These are phyloP conservation scores for Percopsis transmontana DNA, from an alignment of 2,113 vertebrate genomes.

Conservation along the genomic window DNA sequence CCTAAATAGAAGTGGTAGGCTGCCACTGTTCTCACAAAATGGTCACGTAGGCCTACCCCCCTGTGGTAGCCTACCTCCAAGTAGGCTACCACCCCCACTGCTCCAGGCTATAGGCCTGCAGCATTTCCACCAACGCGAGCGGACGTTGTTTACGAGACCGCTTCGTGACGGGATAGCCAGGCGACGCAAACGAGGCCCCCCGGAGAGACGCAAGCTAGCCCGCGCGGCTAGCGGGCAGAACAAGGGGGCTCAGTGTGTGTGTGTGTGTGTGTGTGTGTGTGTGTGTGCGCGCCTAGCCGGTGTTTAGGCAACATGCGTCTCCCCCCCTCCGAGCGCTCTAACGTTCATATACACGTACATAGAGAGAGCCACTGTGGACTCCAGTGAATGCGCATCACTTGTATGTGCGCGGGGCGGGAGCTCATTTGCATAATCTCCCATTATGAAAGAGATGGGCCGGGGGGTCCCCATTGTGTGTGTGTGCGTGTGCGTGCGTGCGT, in stretches of 20 bases:
- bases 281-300: neutral
- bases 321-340: constrained; percentile 11
- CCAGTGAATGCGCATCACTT: constrained; percentile 64
- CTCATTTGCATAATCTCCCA: constrained; percentile 76
- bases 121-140: too few species aligned
- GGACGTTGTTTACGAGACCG: too few species aligned
- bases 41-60: too few species aligned
- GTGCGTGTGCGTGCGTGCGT: constrained; percentile 39
- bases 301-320: constrained; percentile 48
- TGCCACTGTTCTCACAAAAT: too few species aligned
- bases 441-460: constrained; percentile 74
- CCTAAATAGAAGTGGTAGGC: too few species aligned
- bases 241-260: neutral
- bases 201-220: too few species aligned
- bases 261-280: constrained; percentile 1
- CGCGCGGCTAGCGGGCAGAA: too few species aligned
- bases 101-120: too few species aligned
- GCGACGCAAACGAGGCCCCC: too few species aligned
- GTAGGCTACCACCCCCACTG: too few species aligned
- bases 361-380: constrained; percentile 58
- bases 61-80: too few species aligned
- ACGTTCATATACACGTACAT: constrained; percentile 49
- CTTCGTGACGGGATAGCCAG: too few species aligned
- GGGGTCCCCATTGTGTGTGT: constrained; percentile 21
- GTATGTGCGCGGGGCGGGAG: constrained; percentile 59